A percentile compares a stretch with the other conserved stretches of the same genome.
Evolutionary conservation across 2,888 invertebrate genomes (phyloP).

Genomic region (Macropis europaea): DNA sequence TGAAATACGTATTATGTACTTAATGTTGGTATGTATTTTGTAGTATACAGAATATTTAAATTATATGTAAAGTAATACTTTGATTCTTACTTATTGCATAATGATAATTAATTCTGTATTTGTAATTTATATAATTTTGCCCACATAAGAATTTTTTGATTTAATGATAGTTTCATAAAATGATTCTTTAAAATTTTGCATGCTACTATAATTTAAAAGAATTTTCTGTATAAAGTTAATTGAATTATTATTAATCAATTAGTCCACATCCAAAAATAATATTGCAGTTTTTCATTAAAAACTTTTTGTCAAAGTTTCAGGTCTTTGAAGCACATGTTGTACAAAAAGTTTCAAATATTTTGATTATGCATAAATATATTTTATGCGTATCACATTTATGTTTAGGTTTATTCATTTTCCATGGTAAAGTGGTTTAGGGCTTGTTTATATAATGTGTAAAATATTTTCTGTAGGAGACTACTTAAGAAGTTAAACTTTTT

Average conservation of each 20-base stretch:
- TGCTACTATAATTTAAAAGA: background rate
- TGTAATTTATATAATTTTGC: background rate
- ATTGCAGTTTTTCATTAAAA: background rate
- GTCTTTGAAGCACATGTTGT: constrained; percentile 65
- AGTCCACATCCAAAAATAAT: background rate
- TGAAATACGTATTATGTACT: constrained; percentile 24
- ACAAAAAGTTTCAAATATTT: constrained; percentile 32
- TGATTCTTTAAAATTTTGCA: background rate
- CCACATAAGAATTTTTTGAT: background rate
- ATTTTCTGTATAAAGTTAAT: constrained; percentile 1
- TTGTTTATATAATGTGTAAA: background rate
- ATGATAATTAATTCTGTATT: background rate
- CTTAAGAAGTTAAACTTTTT: constrained; percentile 53
- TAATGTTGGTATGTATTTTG: constrained; percentile 40
- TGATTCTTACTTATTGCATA: background rate
- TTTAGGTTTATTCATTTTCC: constrained; percentile 6
- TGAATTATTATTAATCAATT: background rate
- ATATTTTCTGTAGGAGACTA: constrained; percentile 51
- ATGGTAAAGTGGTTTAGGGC: background rate
- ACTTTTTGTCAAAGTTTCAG: background rate
- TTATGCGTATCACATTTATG: background rate
- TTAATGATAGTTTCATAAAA: background rate
- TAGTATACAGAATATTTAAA: background rate
- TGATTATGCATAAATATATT: background rate
- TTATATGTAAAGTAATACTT: background rate